Evolutionary conservation across 2,113 vertebrate genomes (phyloP).

Genomic region (Petroica traversi): DNA sequence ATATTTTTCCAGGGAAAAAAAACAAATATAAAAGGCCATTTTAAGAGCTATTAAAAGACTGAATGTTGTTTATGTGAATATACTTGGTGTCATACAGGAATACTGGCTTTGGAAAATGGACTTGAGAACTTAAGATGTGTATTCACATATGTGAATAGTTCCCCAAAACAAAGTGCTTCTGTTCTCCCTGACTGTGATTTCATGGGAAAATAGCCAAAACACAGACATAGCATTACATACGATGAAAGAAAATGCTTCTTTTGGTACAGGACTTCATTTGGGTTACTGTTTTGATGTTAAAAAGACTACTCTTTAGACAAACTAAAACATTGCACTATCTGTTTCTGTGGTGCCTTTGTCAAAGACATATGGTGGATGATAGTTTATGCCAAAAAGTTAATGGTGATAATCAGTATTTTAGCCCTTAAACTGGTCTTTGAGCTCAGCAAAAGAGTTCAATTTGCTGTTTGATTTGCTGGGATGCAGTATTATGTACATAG

Average conservation of each 20-base stretch:
- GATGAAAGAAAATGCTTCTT: conserved; percentile 30
- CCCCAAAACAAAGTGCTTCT: conserved; percentile 26
- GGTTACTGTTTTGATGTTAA: conserved; percentile 21
- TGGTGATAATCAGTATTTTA: not conserved
- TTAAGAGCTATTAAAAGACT: not conserved
- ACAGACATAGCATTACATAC: conserved; percentile 13
- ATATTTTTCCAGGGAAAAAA: not conserved
- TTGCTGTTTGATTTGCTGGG: not conserved
- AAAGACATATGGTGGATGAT: not conserved
- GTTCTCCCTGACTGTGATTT: not conserved
- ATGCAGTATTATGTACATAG: not conserved
- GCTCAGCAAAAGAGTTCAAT: not conserved
- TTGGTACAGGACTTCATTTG: conserved; percentile 7
- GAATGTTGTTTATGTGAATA: not conserved
- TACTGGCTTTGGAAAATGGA: not conserved
- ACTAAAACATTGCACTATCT: not conserved
- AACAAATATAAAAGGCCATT: not conserved
- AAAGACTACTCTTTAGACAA: not conserved
- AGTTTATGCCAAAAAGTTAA: not conserved
- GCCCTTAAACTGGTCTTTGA: not conserved
- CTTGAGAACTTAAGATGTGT: not conserved
- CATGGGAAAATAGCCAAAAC: conserved; percentile 48
- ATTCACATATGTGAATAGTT: not conserved
- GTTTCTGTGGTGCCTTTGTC: not conserved
- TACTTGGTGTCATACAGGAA: not conserved